Evolutionary conservation across 1,140 invertebrate genomes (phyloP).

Genomic region (Venustaconcha ellipsiformis): DNA sequence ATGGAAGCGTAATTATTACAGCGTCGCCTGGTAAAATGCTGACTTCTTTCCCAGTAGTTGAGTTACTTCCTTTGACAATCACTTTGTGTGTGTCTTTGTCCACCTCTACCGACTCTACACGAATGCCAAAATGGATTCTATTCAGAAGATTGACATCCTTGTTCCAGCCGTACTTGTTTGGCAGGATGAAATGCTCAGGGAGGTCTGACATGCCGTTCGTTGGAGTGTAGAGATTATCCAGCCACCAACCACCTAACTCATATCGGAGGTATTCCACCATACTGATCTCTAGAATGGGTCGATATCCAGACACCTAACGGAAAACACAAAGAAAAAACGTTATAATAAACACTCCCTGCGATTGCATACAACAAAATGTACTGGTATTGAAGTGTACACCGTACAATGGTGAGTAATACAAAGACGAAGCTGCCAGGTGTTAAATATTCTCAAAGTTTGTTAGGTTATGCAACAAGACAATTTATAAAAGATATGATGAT

Average conservation of each 20-base stretch:
- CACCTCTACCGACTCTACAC: neutral
- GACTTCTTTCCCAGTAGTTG: constrained; percentile 11
- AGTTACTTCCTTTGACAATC: constrained; percentile 1
- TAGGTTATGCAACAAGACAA: no score
- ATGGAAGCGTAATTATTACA: constrained; percentile 33
- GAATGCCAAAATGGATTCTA: constrained; percentile 14
- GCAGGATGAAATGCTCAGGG: constrained; percentile 24
- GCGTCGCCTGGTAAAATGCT: constrained; percentile 18
- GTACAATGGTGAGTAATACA: no score
- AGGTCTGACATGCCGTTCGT: constrained; percentile 31
- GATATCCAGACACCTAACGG: constrained; percentile 24
- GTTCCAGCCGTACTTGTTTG: constrained; percentile 21
- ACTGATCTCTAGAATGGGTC: neutral
- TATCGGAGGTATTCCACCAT: constrained; percentile 29
- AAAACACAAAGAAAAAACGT: no score
- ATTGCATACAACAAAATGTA: no score
- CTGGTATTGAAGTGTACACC: no score
- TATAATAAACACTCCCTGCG: no score
- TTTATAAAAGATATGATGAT: no score
- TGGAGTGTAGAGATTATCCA: constrained; percentile 27
- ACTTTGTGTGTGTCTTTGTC: constrained; percentile 4
- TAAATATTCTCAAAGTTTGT: no score
- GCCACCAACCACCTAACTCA: constrained; percentile 32
- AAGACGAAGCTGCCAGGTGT: no score
- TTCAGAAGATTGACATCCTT: constrained; percentile 21